Conservation (phyloP, 2,888 invertebrate species). For the Hemicrepidius hirtus region DNA sequence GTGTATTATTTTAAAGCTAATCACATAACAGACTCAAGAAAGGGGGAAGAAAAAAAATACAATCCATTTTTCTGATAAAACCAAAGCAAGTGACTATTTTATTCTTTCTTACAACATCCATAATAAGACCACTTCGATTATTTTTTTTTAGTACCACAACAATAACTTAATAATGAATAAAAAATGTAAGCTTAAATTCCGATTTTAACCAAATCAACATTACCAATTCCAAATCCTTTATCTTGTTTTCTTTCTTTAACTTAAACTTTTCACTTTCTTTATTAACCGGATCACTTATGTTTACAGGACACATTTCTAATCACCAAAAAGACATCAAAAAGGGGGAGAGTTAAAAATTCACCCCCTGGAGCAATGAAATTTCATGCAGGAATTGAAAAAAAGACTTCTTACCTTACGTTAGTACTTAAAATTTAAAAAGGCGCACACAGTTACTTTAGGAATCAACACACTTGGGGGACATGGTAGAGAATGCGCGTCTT, state of each 20-base stretch:
- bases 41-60: no score
- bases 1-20: no score
- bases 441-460: slow-evolving; percentile 72
- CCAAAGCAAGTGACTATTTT: no score
- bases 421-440: slow-evolving; percentile 70
- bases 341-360: background rate
- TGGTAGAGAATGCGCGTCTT: slow-evolving; percentile 73
- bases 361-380: slow-evolving; percentile 18
- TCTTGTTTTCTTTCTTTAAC: background rate
- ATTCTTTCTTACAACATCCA: no score
- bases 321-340: slow-evolving; percentile 21
- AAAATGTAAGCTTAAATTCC: no score
- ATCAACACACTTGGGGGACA: slow-evolving; percentile 73
- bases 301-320: slow-evolving; percentile 25
- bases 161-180: no score
- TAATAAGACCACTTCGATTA: no score
- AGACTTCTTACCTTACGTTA: slow-evolving; percentile 68
- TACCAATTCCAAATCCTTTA: no score
- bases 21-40: no score
- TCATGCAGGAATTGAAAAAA: slow-evolving; percentile 39
- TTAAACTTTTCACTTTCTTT: slow-evolving; percentile 17
- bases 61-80: no score
- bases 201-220: background rate
- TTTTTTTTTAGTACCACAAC: no score
- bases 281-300: slow-evolving; percentile 15